Evolutionary conservation across 1,140 invertebrate species (phyloP), one percentile per base, ranked within the genome.

Genomic region (Ips typographus): DNA sequence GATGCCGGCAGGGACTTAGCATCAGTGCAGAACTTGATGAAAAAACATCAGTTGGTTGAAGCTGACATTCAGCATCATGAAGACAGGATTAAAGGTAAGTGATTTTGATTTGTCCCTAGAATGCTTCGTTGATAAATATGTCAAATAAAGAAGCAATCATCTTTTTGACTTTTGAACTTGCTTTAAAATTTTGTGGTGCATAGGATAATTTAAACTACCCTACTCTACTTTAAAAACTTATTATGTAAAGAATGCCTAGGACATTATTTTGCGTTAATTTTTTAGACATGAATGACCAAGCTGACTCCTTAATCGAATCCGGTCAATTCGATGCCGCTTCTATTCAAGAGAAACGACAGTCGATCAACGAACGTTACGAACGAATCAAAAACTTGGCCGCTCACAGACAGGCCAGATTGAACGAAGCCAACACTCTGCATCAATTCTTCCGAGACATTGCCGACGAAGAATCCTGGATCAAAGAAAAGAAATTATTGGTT

Each of bases 401-500:
- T 47, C 93, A 98, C 77, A 86, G 97, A 49, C 87, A 97, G 77
- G 90, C 92, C 1, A 85, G 95, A 41, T 85, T 99, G 22, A 90
- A 91, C 80, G 97, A 99, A 81, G 96, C 97, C 2, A 95, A 98
- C 78, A 99, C 96, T 4, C 86, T 99, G 73, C 97, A 99, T 82
- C 97, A 99, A 83, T 99, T 99, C 90, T 96, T 99, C 87, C 85
- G 98, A 56, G 98, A 99, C 80, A 98, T 99, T 79, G 97, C 98
- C 72, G 98, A 99, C 81, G 98, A 99, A 82, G 98, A 99, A 81
- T 96, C 94, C n/a, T 99, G 98, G 98, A 99, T 99, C 78, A 98
- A 98, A 80, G 98, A 99, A 78, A 99, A 99, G 86, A 99, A 99
- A 81, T 83, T 99, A 7, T 83, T 99, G 3, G 96, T 99, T 1